Evolutionary conservation across 2,888 invertebrate species (phyloP).

Genomic region (Schizotus pectinicornis): DNA sequence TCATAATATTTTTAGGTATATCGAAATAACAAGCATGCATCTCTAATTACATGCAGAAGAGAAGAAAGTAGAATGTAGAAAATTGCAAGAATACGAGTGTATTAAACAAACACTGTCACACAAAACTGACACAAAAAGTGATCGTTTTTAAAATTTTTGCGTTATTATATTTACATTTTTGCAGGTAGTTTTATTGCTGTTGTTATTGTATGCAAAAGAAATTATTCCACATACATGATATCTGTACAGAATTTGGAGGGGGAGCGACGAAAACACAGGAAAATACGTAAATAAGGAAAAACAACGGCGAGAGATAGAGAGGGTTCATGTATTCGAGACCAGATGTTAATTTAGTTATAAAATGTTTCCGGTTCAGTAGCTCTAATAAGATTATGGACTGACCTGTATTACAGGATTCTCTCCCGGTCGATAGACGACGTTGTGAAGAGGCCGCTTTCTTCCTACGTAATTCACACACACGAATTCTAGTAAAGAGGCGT

Average conservation of each 20-base stretch:
- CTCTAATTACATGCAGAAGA: conserved; percentile 49
- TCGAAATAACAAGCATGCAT: conserved; percentile 44
- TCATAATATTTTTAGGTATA: conserved; percentile 39
- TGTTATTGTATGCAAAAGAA: conserved; percentile 9
- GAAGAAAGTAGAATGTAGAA: conserved; percentile 50
- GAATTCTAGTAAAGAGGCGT: conserved; percentile 91
- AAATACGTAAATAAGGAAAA: conserved; percentile 6
- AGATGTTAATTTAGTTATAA: background rate
- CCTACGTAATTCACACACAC: conserved; percentile 96
- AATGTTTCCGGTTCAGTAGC: conserved; percentile 2
- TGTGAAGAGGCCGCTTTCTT: conserved; percentile 85
- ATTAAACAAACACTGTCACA: conserved; percentile 48
- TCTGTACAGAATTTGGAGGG: conserved; percentile 15
- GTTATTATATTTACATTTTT: conserved; percentile 12
- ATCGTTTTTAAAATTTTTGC: conserved; percentile 23
- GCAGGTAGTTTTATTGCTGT: background rate
- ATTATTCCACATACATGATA: conserved; percentile 28
- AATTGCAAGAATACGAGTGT: conserved; percentile 49
- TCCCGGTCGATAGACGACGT: conserved; percentile 87
- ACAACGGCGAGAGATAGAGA: background rate
- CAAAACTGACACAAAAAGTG: conserved; percentile 50
- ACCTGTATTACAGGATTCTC: conserved; percentile 93
- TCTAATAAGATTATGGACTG: conserved; percentile 48
- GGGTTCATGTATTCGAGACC: background rate
- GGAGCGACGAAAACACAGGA: background rate